Conservation (phyloP, 2,888 invertebrate genomes). For the Auanema sp. region DNA sequence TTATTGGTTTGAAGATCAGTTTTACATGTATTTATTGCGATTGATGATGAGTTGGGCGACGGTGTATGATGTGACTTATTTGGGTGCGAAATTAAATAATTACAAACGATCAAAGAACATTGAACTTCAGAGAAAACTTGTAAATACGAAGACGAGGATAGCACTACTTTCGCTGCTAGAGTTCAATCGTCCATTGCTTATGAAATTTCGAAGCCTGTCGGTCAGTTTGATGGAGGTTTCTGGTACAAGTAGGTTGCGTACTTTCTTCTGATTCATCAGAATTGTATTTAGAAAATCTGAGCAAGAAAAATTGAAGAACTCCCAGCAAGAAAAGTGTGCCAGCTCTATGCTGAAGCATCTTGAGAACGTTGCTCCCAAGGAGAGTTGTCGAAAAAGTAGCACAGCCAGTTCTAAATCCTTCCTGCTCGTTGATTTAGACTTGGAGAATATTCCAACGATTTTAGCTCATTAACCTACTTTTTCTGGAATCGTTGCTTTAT, state of each 20-base stretch:
- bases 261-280: not conserved
- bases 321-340: too few relatives aligned
- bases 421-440: too few relatives aligned
- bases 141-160: conserved; percentile 22
- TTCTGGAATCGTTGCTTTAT: too few relatives aligned
- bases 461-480: too few relatives aligned
- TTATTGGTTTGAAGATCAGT: conserved; percentile 47
- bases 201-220: conserved; percentile 29
- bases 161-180: conserved; percentile 34
- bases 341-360: too few relatives aligned
- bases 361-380: too few relatives aligned
- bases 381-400: too few relatives aligned
- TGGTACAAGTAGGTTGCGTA: conserved; percentile 41
- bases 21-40: conserved; percentile 40
- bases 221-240: conserved; percentile 38
- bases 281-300: not conserved
- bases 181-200: conserved; percentile 34
- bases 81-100: conserved; percentile 23
- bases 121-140: conserved; percentile 23
- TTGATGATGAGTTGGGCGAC: conserved; percentile 44
- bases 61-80: conserved; percentile 50
- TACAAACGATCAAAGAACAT: too few relatives aligned
- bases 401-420: too few relatives aligned
- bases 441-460: too few relatives aligned
- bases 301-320: not conserved